Evolutionary conservation across 2,797 vertebrate species (phyloP), one percentile per base, ranked within the genome.

Genomic region (Pterois miles): DNA sequence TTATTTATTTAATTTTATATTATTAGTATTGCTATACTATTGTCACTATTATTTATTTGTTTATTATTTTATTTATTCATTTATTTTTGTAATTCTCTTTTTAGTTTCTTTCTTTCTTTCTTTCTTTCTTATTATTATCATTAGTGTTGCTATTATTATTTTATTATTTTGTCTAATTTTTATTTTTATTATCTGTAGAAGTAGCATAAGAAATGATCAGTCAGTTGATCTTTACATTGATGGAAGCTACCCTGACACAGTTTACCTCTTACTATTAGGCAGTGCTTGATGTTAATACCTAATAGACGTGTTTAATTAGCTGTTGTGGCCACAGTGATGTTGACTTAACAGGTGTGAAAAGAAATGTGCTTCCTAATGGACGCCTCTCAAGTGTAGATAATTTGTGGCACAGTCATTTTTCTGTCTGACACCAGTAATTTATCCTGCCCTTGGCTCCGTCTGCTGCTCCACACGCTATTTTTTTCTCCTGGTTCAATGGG

Each of bases 351-450:
- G 50, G 67, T 68, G 78, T 76, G 29, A 68, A 80, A 83, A 68
- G 48, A 38, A 75, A 59, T 34, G 13, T 18, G 13, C 33, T 31
- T 76, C 62, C 79, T 74, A 82, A 82, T 84, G 43, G 71, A 53
- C 9, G 18, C 83, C 74, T 86, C 62, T 89, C 85, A 57, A n/a
- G 64, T 70, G 75, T 10, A 81, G 74, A 86, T 82, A 34, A 84
- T 91, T 82, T 88, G 83, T 76, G 56, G 60, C 62, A 81, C 27
- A 75, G 72, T 90, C 85, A 86, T 92, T 88, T 90, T 86, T 92
- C 88, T 91, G 80, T 79, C 59, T 92, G 89, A 91, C 90, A 89
- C 50, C 31, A 73, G 82, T 67, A 50, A 89, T 92, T 88, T 85
- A 88, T 86, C 84, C 36, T 85, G 86, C 71, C 83, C 78, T 79